Evolutionary conservation across 2,797 vertebrate genomes (phyloP).

Genomic region (Bovichtus diacanthus): DNA sequence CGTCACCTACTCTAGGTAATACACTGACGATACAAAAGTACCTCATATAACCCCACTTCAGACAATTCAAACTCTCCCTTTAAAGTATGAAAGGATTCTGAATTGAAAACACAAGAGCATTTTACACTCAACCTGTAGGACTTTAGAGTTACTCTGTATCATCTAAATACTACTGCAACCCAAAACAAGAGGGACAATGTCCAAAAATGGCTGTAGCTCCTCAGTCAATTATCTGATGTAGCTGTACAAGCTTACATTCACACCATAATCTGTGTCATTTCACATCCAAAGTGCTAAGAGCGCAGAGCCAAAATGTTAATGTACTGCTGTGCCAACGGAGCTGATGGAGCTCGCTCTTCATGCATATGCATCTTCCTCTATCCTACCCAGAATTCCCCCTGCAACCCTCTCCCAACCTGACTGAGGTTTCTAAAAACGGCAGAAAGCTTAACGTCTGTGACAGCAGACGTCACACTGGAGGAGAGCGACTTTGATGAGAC

Average conservation of each 20-base stretch:
- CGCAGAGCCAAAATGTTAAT: slow-evolving; percentile 66
- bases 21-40: no score
- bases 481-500: slow-evolving; percentile 76
- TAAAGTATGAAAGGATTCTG: neutral
- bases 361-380: slow-evolving; percentile 72
- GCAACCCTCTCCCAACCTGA: slow-evolving; percentile 60
- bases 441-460: slow-evolving; percentile 64
- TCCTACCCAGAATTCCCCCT: slow-evolving; percentile 69
- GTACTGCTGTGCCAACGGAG: slow-evolving; percentile 57
- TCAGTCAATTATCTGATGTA: slow-evolving; percentile 56
- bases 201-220: slow-evolving; percentile 39
- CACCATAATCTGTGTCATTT: slow-evolving; percentile 63
- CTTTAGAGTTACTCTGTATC: neutral
- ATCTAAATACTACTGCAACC: slow-evolving; percentile 27
- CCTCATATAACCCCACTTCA: no score
- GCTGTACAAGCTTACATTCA: slow-evolving; percentile 66
- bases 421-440: slow-evolving; percentile 77
- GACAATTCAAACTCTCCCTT: no score
- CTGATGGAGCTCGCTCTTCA: slow-evolving; percentile 60
- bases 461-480: slow-evolving; percentile 63
- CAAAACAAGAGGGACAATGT: slow-evolving; percentile 26
- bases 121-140: neutral
- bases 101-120: neutral
- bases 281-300: slow-evolving; percentile 61
- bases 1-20: no score